Conservation (phyloP, 2,797 vertebrate genomes). For the Sebastolobus altivelis region DNA sequence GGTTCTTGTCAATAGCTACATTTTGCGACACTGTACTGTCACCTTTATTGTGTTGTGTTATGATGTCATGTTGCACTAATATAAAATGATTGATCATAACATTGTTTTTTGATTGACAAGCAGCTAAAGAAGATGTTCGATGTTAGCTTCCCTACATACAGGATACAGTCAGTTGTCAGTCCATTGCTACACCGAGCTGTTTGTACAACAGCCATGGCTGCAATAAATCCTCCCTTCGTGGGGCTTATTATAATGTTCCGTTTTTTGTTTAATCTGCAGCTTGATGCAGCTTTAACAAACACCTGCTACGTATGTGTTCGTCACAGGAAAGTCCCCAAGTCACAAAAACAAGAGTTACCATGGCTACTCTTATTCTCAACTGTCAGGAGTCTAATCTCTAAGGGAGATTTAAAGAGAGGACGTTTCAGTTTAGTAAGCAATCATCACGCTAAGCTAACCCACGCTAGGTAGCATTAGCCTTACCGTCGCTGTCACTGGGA, state of each 20-base stretch:
- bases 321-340: too few species aligned
- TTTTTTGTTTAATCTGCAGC: not conserved
- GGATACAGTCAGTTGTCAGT: not conserved
- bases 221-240: not conserved
- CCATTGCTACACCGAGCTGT: not conserved
- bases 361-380: too few species aligned
- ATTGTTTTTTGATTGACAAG: not conserved
- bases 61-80: not conserved
- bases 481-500: slow-evolving; percentile 82
- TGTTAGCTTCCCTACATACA: not conserved
- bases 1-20: not conserved
- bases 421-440: not conserved
- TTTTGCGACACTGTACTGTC: not conserved
- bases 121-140: not conserved
- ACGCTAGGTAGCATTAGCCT: slow-evolving; percentile 52
- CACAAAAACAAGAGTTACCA: not conserved
- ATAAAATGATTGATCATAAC: not conserved
- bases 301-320: not conserved
- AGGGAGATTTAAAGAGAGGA: not conserved
- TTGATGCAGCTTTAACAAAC: not conserved
- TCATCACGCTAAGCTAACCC: slow-evolving; percentile 31
- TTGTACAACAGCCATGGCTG: not conserved
- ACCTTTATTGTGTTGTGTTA: too few species aligned
- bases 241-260: not conserved
- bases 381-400: not conserved